Evolutionary conservation across 2,888 invertebrate genomes (phyloP).

Genomic region (Ophioninae sp.): DNA sequence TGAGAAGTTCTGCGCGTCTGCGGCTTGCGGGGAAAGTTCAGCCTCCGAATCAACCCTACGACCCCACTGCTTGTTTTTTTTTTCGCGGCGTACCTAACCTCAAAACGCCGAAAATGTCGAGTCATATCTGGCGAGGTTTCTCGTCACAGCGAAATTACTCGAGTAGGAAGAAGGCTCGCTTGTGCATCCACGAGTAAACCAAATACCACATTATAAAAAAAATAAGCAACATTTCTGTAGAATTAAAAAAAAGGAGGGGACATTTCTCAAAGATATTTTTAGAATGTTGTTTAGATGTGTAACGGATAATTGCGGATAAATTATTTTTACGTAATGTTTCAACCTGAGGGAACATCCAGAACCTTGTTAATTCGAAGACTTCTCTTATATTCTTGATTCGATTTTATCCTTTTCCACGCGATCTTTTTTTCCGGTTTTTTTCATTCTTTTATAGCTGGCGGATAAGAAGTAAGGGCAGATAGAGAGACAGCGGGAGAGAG

Average conservation of each 20-base stretch:
- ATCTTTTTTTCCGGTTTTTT: conserved; percentile 19
- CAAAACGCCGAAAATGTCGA: conserved; percentile 26
- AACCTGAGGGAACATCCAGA: conserved; percentile 42
- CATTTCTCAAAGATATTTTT: conserved; percentile 51
- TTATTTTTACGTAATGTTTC: conserved; percentile 56
- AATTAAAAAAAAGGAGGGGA: conserved; percentile 9
- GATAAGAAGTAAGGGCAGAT: conserved; percentile 10
- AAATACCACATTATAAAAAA: conserved; percentile 24
- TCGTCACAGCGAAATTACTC: conserved; percentile 57
- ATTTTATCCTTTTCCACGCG: conserved; percentile 26
- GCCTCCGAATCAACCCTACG: background rate
- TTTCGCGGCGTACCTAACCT: conserved; percentile 25
- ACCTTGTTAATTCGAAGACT: conserved; percentile 37
- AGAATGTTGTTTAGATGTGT: conserved; percentile 3
- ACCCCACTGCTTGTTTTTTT: conserved; percentile 9
- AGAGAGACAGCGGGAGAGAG: background rate
- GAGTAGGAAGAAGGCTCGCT: conserved; percentile 35
- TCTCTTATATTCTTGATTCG: conserved; percentile 5
- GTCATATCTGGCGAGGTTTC: conserved; percentile 28
- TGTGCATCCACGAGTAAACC: conserved; percentile 8
- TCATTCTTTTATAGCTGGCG: background rate
- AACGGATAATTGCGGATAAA: conserved; percentile 16
- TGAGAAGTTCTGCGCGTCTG: conserved; percentile 23
- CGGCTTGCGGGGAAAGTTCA: conserved; percentile 34
- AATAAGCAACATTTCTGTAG: conserved; percentile 5